A percentile compares a stretch with the other conserved stretches of the same genome.
These are phyloP conservation scores for Cephus runcator DNA, from an alignment of 2,888 invertebrate species.

Conservation along the genomic window DNA sequence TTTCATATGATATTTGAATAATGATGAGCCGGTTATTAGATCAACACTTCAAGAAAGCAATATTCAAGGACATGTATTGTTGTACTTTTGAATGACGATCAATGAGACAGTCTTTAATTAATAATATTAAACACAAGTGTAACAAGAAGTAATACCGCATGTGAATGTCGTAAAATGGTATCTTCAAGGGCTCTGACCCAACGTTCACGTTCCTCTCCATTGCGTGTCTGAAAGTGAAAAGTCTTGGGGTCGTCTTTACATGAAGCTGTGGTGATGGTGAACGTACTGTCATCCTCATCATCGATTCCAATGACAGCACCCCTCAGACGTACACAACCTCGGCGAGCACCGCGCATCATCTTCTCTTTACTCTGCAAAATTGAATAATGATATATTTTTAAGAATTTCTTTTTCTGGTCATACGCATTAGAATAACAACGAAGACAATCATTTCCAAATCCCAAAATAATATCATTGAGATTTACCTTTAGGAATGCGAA, in stretches of 20 bases:
- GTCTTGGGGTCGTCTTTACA: constrained; percentile 93
- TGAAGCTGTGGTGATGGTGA: constrained; percentile 84
- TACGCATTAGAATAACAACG: too few species aligned
- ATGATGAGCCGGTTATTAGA: background rate
- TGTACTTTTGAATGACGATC: background rate
- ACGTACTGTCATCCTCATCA: constrained; percentile 98
- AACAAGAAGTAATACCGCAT: constrained; percentile 65
- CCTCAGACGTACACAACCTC: constrained; percentile 97
- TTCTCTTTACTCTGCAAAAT: constrained; percentile 93
- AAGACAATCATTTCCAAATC: background rate
- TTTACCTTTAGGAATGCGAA: background rate
- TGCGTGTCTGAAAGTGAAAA: constrained; percentile 98
- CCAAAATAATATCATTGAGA: background rate
- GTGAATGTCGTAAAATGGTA: constrained; percentile 87
- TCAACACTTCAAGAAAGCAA: background rate
- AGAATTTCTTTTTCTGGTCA: background rate
- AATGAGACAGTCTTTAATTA: background rate
- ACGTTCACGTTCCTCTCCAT: constrained; percentile 92
- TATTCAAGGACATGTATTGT: background rate
- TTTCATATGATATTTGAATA: background rate
- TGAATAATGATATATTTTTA: background rate
- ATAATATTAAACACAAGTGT: background rate
- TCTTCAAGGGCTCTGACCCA: constrained; percentile 97
- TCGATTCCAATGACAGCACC: constrained; percentile 99
- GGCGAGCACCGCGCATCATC: constrained; percentile 96